Percentiles rank a stretch among this genome's conserved stretches.
Evolutionary conservation across 2,797 vertebrate genomes (phyloP).

Genomic region (Phoebastria nigripes): DNA sequence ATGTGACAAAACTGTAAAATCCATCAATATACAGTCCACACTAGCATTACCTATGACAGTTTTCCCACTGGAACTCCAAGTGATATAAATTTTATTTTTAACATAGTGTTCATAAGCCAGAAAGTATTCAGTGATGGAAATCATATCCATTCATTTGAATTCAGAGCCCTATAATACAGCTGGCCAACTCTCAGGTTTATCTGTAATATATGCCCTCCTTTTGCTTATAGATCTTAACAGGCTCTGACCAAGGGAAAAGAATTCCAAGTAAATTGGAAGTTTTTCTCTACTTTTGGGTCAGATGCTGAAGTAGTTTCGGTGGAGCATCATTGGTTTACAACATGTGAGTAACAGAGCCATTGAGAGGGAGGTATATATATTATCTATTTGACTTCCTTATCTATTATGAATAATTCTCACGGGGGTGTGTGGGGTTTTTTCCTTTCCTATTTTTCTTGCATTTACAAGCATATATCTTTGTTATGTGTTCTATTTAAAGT

Average conservation of each 20-base stretch:
- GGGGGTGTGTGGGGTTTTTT: accelerated
- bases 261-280: not conserved
- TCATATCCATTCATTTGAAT: not conserved
- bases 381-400: not conserved
- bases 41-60: not conserved
- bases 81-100: slow-evolving; percentile 26
- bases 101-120: not conserved
- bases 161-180: not conserved
- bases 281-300: not conserved
- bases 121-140: slow-evolving; percentile 13
- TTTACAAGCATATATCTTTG: not conserved
- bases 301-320: not conserved
- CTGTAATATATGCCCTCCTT: not conserved
- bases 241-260: not conserved
- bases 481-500: not conserved
- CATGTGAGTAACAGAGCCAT: not conserved
- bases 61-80: not conserved
- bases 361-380: not conserved
- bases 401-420: not conserved
- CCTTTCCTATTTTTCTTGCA: not conserved
- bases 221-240: not conserved
- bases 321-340: not conserved
- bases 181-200: not conserved
- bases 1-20: slow-evolving; percentile 33
- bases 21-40: not conserved